These are phyloP conservation scores for Mus spretus DNA, from an alignment of 2,797 vertebrate genomes.

Conservation along the genomic window DNA sequence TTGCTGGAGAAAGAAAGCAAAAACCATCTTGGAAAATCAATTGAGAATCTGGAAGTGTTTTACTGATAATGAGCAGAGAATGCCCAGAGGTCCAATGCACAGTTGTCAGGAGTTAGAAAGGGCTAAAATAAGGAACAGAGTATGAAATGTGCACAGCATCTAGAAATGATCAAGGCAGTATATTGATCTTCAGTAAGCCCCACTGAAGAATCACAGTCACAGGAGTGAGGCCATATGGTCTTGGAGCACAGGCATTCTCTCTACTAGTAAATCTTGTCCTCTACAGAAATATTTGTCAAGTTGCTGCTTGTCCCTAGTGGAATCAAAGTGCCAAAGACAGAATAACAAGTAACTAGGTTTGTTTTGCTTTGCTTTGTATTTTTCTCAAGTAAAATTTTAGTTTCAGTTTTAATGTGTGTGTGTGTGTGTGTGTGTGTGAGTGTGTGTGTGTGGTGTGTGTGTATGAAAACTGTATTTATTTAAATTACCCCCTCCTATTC, in stretches of 20 bases:
- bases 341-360: neutral
- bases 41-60: neutral
- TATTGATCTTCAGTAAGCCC: constrained; percentile 46
- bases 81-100: neutral
- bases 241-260: constrained; percentile 7
- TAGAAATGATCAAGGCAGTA: neutral
- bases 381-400: neutral
- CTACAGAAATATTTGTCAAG: constrained; percentile 18
- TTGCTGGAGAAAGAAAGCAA: neutral
- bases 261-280: neutral
- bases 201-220: neutral
- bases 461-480: neutral
- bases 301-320: neutral
- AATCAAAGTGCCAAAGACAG: neutral
- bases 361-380: neutral
- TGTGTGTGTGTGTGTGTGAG: neutral
- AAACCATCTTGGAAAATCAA: neutral
- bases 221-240: neutral
- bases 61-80: constrained; percentile 12
- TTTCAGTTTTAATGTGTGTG: neutral
- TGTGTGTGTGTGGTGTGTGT: neutral
- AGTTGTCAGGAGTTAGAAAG: neutral
- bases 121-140: neutral
- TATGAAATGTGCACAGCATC: neutral
- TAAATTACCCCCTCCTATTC: neutral